phyloP scores from a whole-genome alignment of 2,888 invertebrate species.

The Lasioglossum morio region DNA sequence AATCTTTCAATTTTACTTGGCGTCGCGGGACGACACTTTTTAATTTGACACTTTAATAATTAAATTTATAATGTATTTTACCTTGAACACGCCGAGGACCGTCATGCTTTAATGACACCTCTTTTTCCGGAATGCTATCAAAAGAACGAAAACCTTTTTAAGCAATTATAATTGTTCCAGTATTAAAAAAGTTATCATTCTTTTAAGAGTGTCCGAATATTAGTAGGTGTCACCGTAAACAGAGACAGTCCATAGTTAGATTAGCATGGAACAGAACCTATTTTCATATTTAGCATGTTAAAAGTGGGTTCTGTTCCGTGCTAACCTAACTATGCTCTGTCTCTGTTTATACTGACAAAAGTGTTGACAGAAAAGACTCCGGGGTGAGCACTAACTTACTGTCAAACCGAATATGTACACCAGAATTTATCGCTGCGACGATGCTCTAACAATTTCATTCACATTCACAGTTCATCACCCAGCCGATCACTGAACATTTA shows the following conservation, averaged over 20 bases:
- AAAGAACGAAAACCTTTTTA: no score
- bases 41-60: not conserved
- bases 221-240: no score
- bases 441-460: not conserved
- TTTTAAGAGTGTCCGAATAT: no score
- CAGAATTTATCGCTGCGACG: not conserved
- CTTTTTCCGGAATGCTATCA: no score
- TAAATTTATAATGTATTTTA: not conserved
- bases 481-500: not conserved
- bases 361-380: no score
- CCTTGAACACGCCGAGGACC: not conserved
- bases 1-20: not conserved
- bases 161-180: no score
- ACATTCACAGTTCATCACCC: not conserved
- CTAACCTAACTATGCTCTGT: no score
- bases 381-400: not conserved
- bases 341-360: no score
- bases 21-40: not conserved
- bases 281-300: not conserved
- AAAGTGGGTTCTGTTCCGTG: not conserved
- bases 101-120: not conserved
- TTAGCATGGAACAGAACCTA: no score
- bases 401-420: not conserved
- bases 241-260: no score
- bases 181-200: no score